Conservation (phyloP, 2,888 invertebrate genomes). For the Yponomeuta cagnagella region DNA sequence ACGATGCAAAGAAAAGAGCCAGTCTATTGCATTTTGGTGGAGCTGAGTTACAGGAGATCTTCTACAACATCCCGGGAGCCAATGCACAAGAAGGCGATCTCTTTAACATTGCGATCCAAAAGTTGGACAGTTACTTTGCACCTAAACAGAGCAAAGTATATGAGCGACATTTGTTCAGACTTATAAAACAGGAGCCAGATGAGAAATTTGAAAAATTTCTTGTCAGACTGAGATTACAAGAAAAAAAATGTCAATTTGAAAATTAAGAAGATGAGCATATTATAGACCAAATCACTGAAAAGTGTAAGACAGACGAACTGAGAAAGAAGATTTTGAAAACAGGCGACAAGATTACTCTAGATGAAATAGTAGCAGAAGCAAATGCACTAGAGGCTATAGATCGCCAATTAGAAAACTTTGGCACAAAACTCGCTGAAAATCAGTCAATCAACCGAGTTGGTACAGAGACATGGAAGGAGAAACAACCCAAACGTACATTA, state of each 20-base stretch:
- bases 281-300: slow-evolving; percentile 15
- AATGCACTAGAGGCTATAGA: background rate
- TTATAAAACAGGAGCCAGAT: slow-evolving; percentile 2
- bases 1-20: slow-evolving; percentile 13
- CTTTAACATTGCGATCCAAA: slow-evolving; percentile 10
- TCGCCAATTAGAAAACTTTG: slow-evolving; percentile 7
- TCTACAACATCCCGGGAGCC: slow-evolving; percentile 13
- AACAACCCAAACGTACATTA: too few relatives aligned
- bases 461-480: background rate
- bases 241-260: slow-evolving; percentile 9
- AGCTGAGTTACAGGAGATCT: slow-evolving; percentile 14
- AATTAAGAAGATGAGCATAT: slow-evolving; percentile 11
- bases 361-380: too few relatives aligned
- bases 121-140: slow-evolving; percentile 14
- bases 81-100: slow-evolving; percentile 8
- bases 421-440: background rate
- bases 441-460: background rate
- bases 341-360: too few relatives aligned
- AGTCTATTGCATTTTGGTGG: slow-evolving; percentile 15
- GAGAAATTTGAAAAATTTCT: slow-evolving; percentile 5
- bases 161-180: slow-evolving; percentile 14
- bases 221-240: slow-evolving; percentile 11
- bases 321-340: too few relatives aligned
- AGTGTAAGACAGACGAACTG: slow-evolving; percentile 8
- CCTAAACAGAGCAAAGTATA: slow-evolving; percentile 16